A percentile compares a stretch with the other conserved stretches of the same genome.
phyloP scores from a whole-genome alignment of 2,888 invertebrate species.

The Trichogramma dendrolimi region DNA sequence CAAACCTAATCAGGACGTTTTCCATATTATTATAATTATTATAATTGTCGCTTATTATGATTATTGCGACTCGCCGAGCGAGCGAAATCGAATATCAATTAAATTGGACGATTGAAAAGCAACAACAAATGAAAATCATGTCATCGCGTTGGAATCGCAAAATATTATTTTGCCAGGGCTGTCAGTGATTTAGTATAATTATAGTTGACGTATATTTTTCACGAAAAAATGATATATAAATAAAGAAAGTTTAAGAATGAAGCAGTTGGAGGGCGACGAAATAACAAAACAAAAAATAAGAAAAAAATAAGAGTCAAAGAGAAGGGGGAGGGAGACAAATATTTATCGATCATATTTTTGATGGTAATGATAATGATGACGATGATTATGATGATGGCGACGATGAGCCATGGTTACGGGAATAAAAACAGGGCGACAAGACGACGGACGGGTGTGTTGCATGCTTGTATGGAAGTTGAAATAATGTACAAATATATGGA shows the following conservation, averaged over 20 bases:
- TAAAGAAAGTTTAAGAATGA: background rate
- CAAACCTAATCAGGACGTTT: background rate
- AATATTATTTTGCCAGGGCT: conserved; percentile 13
- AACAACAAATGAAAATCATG: background rate
- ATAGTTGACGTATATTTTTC: conserved; percentile 11
- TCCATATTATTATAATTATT: background rate
- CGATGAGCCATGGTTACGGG: too few species aligned
- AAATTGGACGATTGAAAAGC: background rate
- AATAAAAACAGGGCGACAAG: too few species aligned
- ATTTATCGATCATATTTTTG: conserved; percentile 25
- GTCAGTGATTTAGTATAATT: conserved; percentile 7
- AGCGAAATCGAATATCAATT: background rate
- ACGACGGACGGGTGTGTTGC: too few species aligned
- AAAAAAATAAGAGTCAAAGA: background rate
- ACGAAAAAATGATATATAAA: conserved; percentile 2
- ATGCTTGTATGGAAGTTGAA: too few species aligned
- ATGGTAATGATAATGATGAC: conserved; percentile 1
- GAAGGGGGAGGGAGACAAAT: conserved; percentile 3
- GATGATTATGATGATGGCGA: too few species aligned
- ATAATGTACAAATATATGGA: background rate
- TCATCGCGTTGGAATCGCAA: background rate
- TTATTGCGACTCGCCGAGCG: background rate
- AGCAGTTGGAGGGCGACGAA: too few species aligned
- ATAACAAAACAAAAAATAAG: background rate
- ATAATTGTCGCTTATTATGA: background rate